A percentile compares a stretch with the other conserved stretches of the same genome.
Evolutionary conservation across 2,113 vertebrate species (phyloP).

Genomic region (Oenanthe melanoleuca): DNA sequence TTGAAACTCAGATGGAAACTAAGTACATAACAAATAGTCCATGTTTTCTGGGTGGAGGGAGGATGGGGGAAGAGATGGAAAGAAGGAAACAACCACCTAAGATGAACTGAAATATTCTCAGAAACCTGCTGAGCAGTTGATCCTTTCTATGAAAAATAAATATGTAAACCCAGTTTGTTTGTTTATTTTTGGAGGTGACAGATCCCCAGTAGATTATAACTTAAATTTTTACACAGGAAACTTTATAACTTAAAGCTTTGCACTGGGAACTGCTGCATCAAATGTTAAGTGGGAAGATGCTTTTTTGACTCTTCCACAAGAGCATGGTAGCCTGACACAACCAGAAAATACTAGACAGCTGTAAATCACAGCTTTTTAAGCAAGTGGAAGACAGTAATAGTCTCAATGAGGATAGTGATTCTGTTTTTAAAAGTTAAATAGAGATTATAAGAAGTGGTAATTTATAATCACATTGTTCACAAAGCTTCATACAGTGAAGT

Average conservation of each 20-base stretch:
- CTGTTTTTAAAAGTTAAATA: background rate
- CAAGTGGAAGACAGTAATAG: background rate
- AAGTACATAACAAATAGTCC: background rate
- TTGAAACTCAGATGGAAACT: background rate
- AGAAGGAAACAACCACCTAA: background rate
- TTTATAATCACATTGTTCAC: background rate
- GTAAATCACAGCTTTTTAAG: background rate
- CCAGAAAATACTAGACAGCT: background rate
- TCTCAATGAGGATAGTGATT: background rate
- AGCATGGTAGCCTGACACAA: background rate
- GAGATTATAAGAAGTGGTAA: background rate
- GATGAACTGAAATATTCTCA: background rate
- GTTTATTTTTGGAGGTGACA: background rate
- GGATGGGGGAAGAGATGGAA: background rate
- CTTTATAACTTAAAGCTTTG: background rate
- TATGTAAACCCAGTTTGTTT: background rate
- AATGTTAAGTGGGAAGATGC: background rate
- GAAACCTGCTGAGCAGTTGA: background rate
- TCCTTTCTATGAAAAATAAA: background rate
- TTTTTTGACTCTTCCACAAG: background rate
- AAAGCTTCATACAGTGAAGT: background rate
- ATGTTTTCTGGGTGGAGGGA: background rate
- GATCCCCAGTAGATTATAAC: background rate
- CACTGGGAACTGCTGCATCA: background rate
- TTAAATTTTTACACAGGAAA: background rate